Conservation (phyloP, 2,888 invertebrate genomes). For the Allophyes oxyacanthae region DNA sequence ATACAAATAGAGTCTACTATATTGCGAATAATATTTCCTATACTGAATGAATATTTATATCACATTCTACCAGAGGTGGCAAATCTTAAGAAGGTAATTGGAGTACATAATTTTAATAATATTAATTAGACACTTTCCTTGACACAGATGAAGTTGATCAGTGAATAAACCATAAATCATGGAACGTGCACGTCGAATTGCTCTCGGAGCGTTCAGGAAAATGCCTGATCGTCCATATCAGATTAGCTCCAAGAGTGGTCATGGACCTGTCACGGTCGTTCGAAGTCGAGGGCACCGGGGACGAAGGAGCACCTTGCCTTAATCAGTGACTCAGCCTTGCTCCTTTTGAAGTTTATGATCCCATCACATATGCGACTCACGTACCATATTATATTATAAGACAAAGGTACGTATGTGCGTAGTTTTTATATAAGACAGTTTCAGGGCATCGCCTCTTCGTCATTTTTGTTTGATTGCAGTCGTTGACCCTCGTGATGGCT, state of each 20-base stretch:
- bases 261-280: conserved; percentile 72
- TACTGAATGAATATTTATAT: neutral
- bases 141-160: conserved; percentile 10
- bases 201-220: conserved; percentile 62
- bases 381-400: conserved; percentile 52
- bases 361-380: conserved; percentile 61
- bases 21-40: no score
- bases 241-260: conserved; percentile 61
- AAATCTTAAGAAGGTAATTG: neutral
- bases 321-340: conserved; percentile 66
- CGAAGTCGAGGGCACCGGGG: conserved; percentile 69
- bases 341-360: conserved; percentile 59
- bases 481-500: conserved; percentile 37
- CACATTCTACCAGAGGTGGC: neutral
- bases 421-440: conserved; percentile 19
- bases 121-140: conserved; percentile 16
- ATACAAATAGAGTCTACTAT: no score
- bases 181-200: conserved; percentile 21
- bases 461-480: conserved; percentile 17
- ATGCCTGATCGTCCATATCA: conserved; percentile 55
- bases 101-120: conserved; percentile 15
- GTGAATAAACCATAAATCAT: conserved; percentile 13
- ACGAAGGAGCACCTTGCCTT: conserved; percentile 54
- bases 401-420: conserved; percentile 11
- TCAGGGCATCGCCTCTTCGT: conserved; percentile 16